Percentiles rank a stretch among this genome's conserved stretches.
These are phyloP conservation scores for Acrobasis repandana DNA, from an alignment of 2,888 invertebrate genomes.

Conservation along the genomic window DNA sequence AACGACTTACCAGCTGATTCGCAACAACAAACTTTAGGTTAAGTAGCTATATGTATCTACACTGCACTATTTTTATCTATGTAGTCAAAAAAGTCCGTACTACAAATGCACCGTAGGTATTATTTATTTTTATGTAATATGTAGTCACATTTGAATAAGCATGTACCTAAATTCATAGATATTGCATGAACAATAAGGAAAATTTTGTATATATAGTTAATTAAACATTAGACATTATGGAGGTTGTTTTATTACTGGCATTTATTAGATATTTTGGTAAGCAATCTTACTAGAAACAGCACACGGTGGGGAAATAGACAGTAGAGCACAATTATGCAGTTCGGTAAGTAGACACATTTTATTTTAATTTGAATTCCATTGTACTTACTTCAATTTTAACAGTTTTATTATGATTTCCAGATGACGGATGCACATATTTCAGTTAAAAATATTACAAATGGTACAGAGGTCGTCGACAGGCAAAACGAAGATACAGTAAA, in stretches of 20 bases:
- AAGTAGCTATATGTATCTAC: too few relatives aligned
- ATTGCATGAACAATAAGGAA: conserved; percentile 24
- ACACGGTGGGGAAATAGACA: background rate
- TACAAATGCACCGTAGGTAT: background rate
- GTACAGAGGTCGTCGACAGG: conserved; percentile 11
- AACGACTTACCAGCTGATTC: background rate
- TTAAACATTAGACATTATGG: conserved; percentile 27
- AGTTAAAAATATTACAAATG: conserved; percentile 35
- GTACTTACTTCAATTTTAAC: background rate
- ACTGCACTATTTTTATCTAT: too few relatives aligned
- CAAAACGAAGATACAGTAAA: background rate
- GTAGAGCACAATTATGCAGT: background rate
- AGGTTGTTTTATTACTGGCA: conserved; percentile 28
- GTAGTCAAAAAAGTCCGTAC: background rate
- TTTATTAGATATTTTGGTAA: background rate
- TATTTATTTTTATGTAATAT: background rate
- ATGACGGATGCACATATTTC: conserved; percentile 56
- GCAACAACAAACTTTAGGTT: too few relatives aligned
- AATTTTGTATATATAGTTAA: conserved; percentile 39
- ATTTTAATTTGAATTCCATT: background rate
- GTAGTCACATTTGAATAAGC: conserved; percentile 10
- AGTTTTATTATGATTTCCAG: conserved; percentile 45
- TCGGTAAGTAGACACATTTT: conserved; percentile 1
- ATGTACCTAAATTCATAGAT: background rate
- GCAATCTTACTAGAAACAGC: background rate